phyloP scores from a whole-genome alignment of 2,888 invertebrate genomes.

The Xiphydria camelus region DNA sequence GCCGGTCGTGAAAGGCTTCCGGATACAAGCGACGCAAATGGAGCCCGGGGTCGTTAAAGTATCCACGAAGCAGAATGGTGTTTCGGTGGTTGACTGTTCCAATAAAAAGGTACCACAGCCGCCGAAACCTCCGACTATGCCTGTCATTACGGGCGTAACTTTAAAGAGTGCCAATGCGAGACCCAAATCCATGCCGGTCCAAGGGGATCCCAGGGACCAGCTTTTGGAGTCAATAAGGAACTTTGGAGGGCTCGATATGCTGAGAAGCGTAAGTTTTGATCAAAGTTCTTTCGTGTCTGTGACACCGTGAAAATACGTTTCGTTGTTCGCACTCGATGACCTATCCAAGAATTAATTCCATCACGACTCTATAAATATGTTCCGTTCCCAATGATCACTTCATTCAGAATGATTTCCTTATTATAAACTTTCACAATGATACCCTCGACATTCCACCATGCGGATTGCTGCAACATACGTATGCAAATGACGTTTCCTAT shows the following conservation, averaged over 20 bases:
- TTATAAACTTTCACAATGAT: too few relatives aligned
- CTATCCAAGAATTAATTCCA: too few relatives aligned
- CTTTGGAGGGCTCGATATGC: constrained; percentile 61
- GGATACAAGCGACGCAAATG: constrained; percentile 16
- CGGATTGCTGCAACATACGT: too few relatives aligned
- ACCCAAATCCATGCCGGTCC: constrained; percentile 36
- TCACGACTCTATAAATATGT: too few relatives aligned
- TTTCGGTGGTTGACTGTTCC: constrained; percentile 2
- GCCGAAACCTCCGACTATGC: constrained; percentile 48
- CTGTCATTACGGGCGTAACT: constrained; percentile 53
- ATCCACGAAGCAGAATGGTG: constrained; percentile 2
- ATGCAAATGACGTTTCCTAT: too few relatives aligned
- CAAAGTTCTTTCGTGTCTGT: too few relatives aligned
- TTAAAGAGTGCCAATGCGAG: constrained; percentile 43
- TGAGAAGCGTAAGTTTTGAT: constrained; percentile 45
- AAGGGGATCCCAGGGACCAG: constrained; percentile 66
- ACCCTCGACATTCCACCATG: too few relatives aligned
- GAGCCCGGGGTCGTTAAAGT: constrained; percentile 12
- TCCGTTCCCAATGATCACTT: too few relatives aligned
- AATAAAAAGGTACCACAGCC: constrained; percentile 17
- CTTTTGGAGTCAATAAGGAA: constrained; percentile 73
- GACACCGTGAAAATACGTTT: too few relatives aligned
- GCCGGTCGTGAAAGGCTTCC: constrained; percentile 43
- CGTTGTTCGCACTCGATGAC: too few relatives aligned
- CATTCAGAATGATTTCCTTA: too few relatives aligned